A percentile compares a stretch with the other conserved stretches of the same genome.
These are phyloP conservation scores for Catharus fuscescens DNA, from an alignment of 2,113 vertebrate species.

Conservation along the genomic window DNA sequence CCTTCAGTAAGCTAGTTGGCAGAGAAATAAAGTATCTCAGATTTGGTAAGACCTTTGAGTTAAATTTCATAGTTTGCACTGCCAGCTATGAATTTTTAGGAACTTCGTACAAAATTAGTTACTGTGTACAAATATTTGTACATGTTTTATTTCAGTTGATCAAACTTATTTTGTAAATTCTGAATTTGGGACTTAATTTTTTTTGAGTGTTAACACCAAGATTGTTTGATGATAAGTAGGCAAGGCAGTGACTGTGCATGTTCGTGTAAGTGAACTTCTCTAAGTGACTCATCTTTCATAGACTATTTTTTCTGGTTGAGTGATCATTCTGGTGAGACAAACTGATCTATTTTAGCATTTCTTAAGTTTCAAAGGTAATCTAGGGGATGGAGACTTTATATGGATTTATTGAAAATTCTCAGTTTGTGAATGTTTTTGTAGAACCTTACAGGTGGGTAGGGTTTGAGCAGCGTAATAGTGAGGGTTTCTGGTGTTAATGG, in stretches of 20 bases:
- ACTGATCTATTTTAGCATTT: neutral
- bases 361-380: neutral
- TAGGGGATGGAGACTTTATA: neutral
- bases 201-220: neutral
- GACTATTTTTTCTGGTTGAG: neutral
- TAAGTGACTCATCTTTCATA: neutral
- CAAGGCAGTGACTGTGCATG: neutral
- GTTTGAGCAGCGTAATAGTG: neutral
- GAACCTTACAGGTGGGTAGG: neutral
- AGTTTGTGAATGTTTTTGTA: neutral
- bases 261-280: neutral
- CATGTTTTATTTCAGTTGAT: neutral
- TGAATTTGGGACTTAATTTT: neutral
- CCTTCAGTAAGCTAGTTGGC: neutral
- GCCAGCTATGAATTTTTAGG: neutral
- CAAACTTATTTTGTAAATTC: neutral
- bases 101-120: neutral
- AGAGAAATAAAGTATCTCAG: neutral
- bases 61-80: neutral
- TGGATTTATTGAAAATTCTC: slow-evolving; percentile 3
- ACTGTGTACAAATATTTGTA: neutral
- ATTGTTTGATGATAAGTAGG: neutral
- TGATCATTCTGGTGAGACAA: neutral
- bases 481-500: neutral
- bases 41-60: neutral